Conservation (phyloP, 2,888 invertebrate genomes). For the Drosophila lutescens region DNA sequence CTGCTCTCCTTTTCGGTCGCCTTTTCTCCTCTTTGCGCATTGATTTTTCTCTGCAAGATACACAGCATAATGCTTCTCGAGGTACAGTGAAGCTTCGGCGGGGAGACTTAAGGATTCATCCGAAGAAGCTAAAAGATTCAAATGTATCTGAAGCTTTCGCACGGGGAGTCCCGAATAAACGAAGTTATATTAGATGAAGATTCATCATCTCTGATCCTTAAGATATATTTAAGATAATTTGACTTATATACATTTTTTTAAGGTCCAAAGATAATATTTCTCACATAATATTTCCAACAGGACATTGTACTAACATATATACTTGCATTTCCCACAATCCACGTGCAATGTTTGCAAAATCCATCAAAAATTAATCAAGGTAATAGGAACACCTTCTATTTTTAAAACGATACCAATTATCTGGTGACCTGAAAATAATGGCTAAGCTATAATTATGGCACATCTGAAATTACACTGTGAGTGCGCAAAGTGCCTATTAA, state of each 20-base stretch:
- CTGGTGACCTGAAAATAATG: background rate
- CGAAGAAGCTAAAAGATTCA: too few relatives aligned
- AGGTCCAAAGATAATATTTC: too few relatives aligned
- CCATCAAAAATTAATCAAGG: too few relatives aligned
- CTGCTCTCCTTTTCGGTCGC: conserved; percentile 47
- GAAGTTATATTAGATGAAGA: too few relatives aligned
- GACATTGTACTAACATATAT: too few relatives aligned
- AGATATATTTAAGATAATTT: too few relatives aligned
- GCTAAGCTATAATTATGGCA: background rate
- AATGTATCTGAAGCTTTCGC: background rate
- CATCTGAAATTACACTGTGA: background rate
- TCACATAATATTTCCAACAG: too few relatives aligned
- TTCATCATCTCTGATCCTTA: too few relatives aligned
- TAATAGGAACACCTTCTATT: background rate
- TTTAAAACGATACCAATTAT: background rate
- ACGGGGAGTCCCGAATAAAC: background rate
- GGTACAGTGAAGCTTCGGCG: conserved; percentile 29
- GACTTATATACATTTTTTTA: too few relatives aligned
- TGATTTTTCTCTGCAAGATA: conserved; percentile 74
- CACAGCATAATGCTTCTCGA: conserved; percentile 65
- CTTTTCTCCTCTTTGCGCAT: conserved; percentile 59
- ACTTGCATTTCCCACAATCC: too few relatives aligned
- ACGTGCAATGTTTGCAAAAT: too few relatives aligned
- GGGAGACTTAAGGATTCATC: background rate
- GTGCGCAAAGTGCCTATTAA: background rate